Evolutionary conservation across 2,797 vertebrate species (phyloP).

Genomic region (Microcaecilia unicolor): DNA sequence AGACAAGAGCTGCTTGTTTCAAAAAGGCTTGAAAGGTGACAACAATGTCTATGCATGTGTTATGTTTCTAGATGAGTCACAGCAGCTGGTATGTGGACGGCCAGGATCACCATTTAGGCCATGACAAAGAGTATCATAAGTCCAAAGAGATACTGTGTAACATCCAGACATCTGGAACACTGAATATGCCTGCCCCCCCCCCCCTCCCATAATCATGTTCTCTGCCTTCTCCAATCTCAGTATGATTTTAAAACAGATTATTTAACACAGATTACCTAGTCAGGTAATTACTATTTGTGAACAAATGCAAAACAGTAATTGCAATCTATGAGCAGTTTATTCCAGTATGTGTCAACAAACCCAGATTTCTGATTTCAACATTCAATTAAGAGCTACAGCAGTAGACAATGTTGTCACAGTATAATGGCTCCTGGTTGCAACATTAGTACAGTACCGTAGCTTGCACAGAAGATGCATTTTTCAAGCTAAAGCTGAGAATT

Average conservation of each 20-base stretch:
- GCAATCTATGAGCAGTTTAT: constrained; percentile 4
- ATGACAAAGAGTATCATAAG: not conserved
- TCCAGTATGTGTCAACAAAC: not conserved
- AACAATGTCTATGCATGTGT: not conserved
- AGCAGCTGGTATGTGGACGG: not conserved
- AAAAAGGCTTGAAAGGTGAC: not conserved
- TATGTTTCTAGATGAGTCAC: not conserved
- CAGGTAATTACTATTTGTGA: constrained; percentile 21
- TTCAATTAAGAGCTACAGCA: constrained; percentile 4
- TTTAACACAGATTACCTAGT: constrained; percentile 2
- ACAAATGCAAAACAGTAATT: constrained; percentile 5
- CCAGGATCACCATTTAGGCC: not conserved
- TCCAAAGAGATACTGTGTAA: too few relatives aligned
- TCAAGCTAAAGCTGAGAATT: too few relatives aligned
- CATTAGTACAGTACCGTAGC: not conserved
- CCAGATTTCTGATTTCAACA: constrained; percentile 9
- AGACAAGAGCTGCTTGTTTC: not conserved
- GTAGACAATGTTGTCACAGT: too few relatives aligned
- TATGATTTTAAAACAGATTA: constrained; percentile 5
- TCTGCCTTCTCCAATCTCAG: constrained; percentile 7
- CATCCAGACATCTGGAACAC: not conserved
- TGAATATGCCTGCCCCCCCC: too few relatives aligned
- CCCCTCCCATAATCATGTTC: not conserved
- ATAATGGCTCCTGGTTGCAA: too few relatives aligned
- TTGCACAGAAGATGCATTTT: constrained; percentile 2